A percentile compares a stretch with the other conserved stretches of the same genome.
These are phyloP conservation scores for Tupaia tana DNA, from an alignment of 2,113 vertebrate genomes.

Conservation along the genomic window DNA sequence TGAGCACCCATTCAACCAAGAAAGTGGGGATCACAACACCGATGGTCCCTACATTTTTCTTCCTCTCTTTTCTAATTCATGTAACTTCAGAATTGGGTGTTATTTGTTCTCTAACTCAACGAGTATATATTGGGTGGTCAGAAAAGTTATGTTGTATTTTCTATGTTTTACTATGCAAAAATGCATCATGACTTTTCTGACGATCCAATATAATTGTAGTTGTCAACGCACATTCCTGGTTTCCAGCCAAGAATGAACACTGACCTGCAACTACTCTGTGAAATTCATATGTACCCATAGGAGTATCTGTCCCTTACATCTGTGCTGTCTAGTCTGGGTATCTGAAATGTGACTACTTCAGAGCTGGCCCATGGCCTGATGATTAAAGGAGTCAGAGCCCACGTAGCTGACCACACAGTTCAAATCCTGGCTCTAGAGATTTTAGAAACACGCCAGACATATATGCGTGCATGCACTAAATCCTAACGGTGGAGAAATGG, in stretches of 20 bases:
- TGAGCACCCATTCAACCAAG: not conserved
- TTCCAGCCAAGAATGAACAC: not conserved
- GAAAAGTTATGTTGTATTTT: no score
- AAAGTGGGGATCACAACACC: not conserved
- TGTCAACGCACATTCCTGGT: not conserved
- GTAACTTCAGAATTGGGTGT: not conserved
- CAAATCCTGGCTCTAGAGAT: no score
- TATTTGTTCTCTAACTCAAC: not conserved
- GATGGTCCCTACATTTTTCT: not conserved
- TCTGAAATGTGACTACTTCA: not conserved
- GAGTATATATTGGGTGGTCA: not conserved
- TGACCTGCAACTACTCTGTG: not conserved
- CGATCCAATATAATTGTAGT: not conserved
- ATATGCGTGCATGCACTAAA: no score
- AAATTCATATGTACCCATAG: not conserved
- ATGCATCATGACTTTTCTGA: no score
- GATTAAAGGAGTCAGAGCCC: no score
- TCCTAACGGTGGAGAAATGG: no score
- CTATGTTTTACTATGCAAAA: no score
- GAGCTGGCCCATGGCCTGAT: no score
- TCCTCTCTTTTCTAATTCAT: not conserved
- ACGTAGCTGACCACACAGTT: no score
- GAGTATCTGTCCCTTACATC: not conserved
- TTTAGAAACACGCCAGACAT: no score
- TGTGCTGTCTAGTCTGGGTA: not conserved